phyloP scores from a whole-genome alignment of 2,797 vertebrate species.

The Argyrosomus regius region DNA sequence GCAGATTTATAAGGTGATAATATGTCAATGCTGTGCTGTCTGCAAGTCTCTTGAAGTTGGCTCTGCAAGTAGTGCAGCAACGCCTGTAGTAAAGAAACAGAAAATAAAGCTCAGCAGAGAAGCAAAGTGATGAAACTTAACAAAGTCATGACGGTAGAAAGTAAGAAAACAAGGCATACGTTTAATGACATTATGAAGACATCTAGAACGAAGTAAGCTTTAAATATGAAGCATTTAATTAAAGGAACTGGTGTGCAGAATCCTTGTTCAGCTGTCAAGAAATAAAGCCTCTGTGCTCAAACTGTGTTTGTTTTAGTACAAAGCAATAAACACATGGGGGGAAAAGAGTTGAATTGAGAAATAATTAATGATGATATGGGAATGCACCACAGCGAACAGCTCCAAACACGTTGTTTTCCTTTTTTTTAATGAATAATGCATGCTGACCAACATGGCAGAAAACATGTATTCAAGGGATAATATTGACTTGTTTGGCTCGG shows the following conservation, averaged over 20 bases:
- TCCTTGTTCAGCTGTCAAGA: too few species aligned
- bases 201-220: neutral
- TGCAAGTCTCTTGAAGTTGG: neutral
- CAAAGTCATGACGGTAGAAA: neutral
- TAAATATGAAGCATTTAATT: constrained; percentile 5
- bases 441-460: constrained; percentile 19
- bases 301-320: neutral
- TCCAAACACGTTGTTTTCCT: neutral
- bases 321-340: neutral
- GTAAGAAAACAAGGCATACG: neutral
- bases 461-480: constrained; percentile 16
- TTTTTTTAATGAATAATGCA: constrained; percentile 48
- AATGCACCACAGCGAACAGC: constrained; percentile 2
- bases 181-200: constrained; percentile 1
- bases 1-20: neutral
- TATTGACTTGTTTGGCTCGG: constrained; percentile 43
- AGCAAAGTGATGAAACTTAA: neutral
- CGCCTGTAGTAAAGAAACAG: too few species aligned
- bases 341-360: neutral
- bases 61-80: too few species aligned
- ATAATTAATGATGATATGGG: constrained; percentile 23
- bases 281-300: neutral
- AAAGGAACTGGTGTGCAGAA: neutral
- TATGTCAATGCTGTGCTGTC: neutral
- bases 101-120: too few species aligned